Base-by-base conservation (phyloP, 2,888 invertebrate genomes). In the Mesochorus sp. region DNA sequence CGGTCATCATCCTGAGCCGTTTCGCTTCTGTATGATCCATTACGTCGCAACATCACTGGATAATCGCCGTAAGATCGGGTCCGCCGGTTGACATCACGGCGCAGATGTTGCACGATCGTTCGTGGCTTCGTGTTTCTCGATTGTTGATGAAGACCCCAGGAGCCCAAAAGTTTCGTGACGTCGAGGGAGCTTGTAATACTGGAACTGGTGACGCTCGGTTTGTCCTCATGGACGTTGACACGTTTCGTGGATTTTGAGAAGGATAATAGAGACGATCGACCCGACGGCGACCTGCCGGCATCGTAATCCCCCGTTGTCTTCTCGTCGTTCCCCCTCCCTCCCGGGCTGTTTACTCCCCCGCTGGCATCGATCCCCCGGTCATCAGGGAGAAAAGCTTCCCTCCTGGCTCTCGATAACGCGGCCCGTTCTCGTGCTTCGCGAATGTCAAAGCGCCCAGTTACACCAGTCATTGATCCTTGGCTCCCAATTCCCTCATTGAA, bases 101-200 rank as follows among this genome's bases (percentile, higher is more conserved):
- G 74, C n/a, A 80, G 74, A 55, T 77, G 75, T 57, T 75, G 81
- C 4, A 59, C 61, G 5, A 75, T 71, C 1, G 74, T 75, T 8
- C 49, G 51, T 2, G 81, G 80, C 19, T 67, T 68, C 17, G 77
- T 80, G 62, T 81, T 81, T 19, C 80, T 77, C 2, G 81, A 80
- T 42, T 80, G 81, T 61, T 81, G 81, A 75, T 81, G 81, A 51
- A 74, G 51, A 24, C 72, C 75, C 42, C 31, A 37, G 14, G 28
- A 44, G 14, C 59, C 62, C 2, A 62, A 26, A 62, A 72, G 49
- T 51, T 68, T 76, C 8, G 31, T 51, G 21, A 49, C 67, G 8
- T 12, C 42, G 26, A 31, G 34, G 8, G 24, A 12, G 19, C 12
- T 44, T 3, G 59, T 44, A 28, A 51, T 49, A 19, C 31, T 17